A percentile compares a stretch with the other conserved stretches of the same genome.
phyloP scores from a whole-genome alignment of 2,797 vertebrate genomes.

The Lithobates sylvaticus region DNA sequence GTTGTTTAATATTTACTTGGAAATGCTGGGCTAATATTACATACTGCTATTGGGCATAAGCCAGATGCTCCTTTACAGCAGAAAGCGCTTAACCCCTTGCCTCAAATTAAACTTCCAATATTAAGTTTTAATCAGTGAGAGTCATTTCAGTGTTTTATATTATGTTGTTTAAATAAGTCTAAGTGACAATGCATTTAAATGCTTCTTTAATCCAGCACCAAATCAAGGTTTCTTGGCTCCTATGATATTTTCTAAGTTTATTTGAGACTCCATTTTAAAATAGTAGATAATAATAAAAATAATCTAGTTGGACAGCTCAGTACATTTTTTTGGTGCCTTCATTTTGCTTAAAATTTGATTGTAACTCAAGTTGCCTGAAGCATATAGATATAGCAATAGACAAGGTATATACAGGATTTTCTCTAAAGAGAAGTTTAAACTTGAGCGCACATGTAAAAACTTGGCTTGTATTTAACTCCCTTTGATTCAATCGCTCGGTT shows the following conservation, averaged over 20 bases:
- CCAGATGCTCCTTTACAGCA: constrained; percentile 39
- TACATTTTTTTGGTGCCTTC: neutral
- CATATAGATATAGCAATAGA: too few species aligned
- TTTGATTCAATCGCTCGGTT: too few species aligned
- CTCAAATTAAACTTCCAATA: constrained; percentile 53
- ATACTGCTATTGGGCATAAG: constrained; percentile 39
- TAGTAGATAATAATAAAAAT: constrained; percentile 39
- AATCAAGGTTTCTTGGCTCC: constrained; percentile 24
- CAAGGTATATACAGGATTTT: neutral
- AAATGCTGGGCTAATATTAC: constrained; percentile 38
- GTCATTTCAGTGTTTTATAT: constrained; percentile 58
- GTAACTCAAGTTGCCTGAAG: too few species aligned
- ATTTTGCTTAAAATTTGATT: neutral
- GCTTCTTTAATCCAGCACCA: constrained; percentile 41
- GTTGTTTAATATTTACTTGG: constrained; percentile 57
- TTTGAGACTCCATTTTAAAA: constrained; percentile 43
- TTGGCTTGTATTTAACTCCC: too few species aligned
- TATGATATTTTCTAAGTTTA: constrained; percentile 44
- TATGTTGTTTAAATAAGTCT: constrained; percentile 60
- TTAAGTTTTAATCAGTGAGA: constrained; percentile 56
- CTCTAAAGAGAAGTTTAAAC: too few species aligned
- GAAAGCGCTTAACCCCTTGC: constrained; percentile 38
- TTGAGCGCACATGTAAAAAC: too few species aligned
- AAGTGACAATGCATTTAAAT: constrained; percentile 63
- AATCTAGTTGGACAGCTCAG: neutral